Evolutionary conservation across 2,797 vertebrate genomes (phyloP).

Genomic region (Clarias platycephalus): DNA sequence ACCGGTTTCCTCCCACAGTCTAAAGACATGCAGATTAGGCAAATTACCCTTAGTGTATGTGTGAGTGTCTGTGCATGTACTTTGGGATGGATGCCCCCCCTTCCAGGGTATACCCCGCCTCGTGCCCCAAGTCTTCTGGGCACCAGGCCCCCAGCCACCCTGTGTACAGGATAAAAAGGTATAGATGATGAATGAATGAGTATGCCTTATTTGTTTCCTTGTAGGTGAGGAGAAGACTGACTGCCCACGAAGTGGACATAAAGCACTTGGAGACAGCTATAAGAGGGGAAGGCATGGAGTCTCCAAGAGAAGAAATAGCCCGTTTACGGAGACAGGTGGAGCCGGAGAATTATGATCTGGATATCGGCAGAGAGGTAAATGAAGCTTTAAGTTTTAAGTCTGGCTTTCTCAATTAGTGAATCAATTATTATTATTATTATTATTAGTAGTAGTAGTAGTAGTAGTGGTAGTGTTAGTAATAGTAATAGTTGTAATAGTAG

Average conservation of each 20-base stretch:
- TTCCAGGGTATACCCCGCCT: too few relatives aligned
- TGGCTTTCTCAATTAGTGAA: background rate
- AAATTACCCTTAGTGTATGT: too few relatives aligned
- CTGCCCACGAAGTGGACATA: constrained; percentile 93
- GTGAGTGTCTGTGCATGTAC: too few relatives aligned
- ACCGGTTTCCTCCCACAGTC: too few relatives aligned
- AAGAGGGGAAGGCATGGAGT: constrained; percentile 83
- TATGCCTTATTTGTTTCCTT: background rate
- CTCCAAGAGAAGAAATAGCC: constrained; percentile 88
- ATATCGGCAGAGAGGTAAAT: constrained; percentile 83
- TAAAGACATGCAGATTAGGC: too few relatives aligned
- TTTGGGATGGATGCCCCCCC: too few relatives aligned
- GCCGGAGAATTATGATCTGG: constrained; percentile 79
- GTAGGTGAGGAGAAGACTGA: constrained; percentile 87
- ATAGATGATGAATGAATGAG: too few relatives aligned
- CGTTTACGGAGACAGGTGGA: constrained; percentile 85
- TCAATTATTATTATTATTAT: background rate
- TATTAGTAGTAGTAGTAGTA: background rate
- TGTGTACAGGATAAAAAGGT: too few relatives aligned
- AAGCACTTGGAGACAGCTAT: constrained; percentile 89
- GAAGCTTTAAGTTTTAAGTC: background rate
- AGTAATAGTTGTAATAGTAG: background rate
- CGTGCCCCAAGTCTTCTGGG: too few relatives aligned
- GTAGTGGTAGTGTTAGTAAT: background rate
- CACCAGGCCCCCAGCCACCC: too few relatives aligned